Conservation (phyloP, 2,797 vertebrate species). For the Morelia viridis region DNA sequence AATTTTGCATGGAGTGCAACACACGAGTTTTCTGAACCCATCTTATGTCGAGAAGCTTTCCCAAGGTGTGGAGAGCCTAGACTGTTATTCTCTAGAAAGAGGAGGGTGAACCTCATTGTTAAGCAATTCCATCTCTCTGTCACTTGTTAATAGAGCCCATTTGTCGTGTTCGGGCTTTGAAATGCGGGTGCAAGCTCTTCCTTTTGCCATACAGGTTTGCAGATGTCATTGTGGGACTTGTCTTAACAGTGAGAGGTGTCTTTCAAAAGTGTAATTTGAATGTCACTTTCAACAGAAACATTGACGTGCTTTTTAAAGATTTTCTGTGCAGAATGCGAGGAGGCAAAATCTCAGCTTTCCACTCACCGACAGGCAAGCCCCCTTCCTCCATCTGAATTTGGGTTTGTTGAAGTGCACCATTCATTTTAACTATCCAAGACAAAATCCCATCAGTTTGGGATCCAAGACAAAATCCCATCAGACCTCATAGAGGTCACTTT, state of each 20-base stretch:
- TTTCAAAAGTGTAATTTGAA: slow-evolving; percentile 35
- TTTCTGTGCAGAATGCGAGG: background rate
- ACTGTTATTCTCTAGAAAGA: background rate
- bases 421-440: background rate
- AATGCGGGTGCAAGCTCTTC: background rate
- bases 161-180: background rate
- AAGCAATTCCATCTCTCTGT: background rate
- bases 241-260: background rate
- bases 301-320: slow-evolving; percentile 25
- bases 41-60: background rate
- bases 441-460: background rate
- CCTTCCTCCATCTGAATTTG: background rate
- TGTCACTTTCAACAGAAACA: slow-evolving; percentile 15
- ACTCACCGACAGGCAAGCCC: background rate
- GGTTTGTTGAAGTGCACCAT: background rate
- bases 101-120: background rate
- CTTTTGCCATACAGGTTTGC: background rate
- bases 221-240: slow-evolving; percentile 17
- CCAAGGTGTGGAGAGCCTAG: background rate
- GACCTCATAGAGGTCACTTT: background rate
- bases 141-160: background rate
- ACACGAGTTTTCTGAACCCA: background rate
- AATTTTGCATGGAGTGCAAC: background rate
- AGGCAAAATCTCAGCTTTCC: background rate
- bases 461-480: background rate